Conservation (phyloP, 2,797 vertebrate species). For the Coregonus suidteri region DNA sequence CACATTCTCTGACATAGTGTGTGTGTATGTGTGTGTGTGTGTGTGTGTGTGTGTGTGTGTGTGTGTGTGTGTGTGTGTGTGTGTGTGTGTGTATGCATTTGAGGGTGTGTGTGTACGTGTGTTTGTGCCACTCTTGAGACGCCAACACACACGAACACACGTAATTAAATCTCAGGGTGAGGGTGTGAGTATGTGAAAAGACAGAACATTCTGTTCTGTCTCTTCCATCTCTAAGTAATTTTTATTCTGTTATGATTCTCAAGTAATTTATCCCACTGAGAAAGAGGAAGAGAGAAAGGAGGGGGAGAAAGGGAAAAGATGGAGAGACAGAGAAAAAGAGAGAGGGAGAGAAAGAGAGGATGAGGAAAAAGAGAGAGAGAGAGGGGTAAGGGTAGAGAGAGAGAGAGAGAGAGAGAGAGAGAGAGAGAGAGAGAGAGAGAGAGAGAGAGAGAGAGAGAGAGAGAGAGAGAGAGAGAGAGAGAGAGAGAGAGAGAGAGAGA, state of each 20-base stretch:
- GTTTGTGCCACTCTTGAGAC: no score
- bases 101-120: no score
- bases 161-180: neutral
- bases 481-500: no score
- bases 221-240: conserved; percentile 51
- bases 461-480: neutral
- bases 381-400: conserved; percentile 4
- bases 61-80: no score
- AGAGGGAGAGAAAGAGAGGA: neutral
- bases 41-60: no score
- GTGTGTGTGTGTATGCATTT: no score
- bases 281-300: conserved; percentile 32
- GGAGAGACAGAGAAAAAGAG: neutral
- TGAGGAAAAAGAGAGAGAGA: neutral
- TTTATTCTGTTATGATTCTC: conserved; percentile 92
- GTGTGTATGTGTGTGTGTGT: no score
- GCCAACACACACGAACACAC: neutral
- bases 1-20: no score
- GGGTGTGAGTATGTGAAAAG: neutral
- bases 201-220: conserved; percentile 34
- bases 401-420: conserved; percentile 15
- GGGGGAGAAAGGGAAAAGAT: conserved; percentile 6
- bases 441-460: neutral
- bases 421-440: conserved; percentile 30
- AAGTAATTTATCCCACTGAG: conserved; percentile 97